Evolutionary conservation across 2,888 invertebrate species (phyloP).

Genomic region (Cheilosia scutellata): DNA sequence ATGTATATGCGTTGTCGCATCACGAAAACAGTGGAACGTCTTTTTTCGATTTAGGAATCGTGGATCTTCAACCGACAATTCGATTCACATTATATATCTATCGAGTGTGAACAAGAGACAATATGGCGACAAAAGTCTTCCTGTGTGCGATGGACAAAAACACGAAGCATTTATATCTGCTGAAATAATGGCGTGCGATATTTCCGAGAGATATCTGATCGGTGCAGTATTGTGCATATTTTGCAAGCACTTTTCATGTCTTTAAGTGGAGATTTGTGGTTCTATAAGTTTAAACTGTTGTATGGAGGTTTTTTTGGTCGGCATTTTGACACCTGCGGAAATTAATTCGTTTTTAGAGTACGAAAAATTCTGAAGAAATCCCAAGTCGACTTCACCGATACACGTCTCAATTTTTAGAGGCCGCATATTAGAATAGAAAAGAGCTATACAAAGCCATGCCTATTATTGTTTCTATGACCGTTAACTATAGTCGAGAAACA

Average conservation of each 20-base stretch:
- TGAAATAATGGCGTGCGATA: constrained; percentile 20
- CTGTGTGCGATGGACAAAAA: constrained; percentile 1
- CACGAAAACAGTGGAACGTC: constrained; percentile 45
- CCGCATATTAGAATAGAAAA: too few species aligned
- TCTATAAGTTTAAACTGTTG: neutral
- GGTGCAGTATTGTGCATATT: constrained; percentile 1
- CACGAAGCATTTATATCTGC: constrained; percentile 2
- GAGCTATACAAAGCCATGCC: too few species aligned
- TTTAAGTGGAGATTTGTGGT: neutral
- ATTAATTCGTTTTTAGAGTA: too few species aligned
- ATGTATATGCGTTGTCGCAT: constrained; percentile 19
- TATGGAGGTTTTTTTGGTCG: too few species aligned
- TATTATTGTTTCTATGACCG: too few species aligned
- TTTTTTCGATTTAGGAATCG: constrained; percentile 28
- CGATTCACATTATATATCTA: constrained; percentile 38
- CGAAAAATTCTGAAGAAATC: too few species aligned
- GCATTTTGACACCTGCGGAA: too few species aligned
- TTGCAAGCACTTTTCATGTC: neutral
- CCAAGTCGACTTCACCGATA: too few species aligned
- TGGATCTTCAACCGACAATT: constrained; percentile 38
- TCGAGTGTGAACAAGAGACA: constrained; percentile 44
- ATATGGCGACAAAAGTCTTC: constrained; percentile 37
- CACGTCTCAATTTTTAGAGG: too few species aligned
- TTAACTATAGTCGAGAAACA: too few species aligned
- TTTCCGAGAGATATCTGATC: constrained; percentile 6